Evolutionary conservation across 2,797 vertebrate species (phyloP).

Genomic region (Acanthiza pusilla): DNA sequence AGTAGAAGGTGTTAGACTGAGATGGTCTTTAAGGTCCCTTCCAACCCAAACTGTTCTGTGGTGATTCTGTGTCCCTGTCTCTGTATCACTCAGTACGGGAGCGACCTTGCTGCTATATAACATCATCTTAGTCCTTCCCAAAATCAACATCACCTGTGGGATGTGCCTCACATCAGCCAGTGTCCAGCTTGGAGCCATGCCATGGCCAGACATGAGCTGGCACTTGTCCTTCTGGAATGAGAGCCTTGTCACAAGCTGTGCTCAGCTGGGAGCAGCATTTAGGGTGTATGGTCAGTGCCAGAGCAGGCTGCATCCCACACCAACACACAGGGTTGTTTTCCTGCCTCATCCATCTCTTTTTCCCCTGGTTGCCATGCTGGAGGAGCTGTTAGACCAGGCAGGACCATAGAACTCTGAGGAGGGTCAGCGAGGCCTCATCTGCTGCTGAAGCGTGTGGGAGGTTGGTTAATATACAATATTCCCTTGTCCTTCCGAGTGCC

Average conservation of each 20-base stretch:
- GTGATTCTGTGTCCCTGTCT: background rate
- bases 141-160: fast-evolving
- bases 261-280: background rate
- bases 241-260: background rate
- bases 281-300: fast-evolving
- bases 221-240: background rate
- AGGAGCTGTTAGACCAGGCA: background rate
- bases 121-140: background rate
- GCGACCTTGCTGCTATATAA: fast-evolving
- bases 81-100: background rate
- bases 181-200: fast-evolving
- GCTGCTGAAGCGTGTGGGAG: fast-evolving
- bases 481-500: background rate
- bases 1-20: background rate
- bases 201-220: fast-evolving
- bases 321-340: fast-evolving
- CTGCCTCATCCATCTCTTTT: background rate
- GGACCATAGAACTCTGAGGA: background rate
- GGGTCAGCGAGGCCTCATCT: fast-evolving
- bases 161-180: background rate
- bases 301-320: background rate
- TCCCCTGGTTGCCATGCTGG: background rate
- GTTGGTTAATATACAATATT: background rate
- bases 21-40: background rate
- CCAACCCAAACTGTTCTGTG: background rate